Base-by-base conservation (phyloP, 2,113 vertebrate genomes). In the Pyrgilauda ruficollis region DNA sequence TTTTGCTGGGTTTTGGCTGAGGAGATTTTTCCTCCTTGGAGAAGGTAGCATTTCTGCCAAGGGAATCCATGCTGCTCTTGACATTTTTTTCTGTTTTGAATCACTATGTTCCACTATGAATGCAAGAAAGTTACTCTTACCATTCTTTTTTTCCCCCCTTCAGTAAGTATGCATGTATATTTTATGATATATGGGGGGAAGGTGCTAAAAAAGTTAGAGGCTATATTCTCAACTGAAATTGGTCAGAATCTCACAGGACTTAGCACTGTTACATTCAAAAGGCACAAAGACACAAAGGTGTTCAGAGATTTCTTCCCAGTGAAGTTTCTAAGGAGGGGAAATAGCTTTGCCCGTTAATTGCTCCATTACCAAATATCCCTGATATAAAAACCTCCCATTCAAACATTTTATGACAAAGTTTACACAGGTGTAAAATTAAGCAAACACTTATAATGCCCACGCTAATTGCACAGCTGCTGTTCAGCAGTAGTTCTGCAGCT, bases 71-170 rank as follows among this genome's bases (percentile, higher is more conserved):
- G 10, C 20, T 41, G 10, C n/a, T 89, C n/a, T 43, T 66, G 68
- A 80, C 13, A 66, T 35, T 14, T 2, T 44, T 70, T 76, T 90
- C 55, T 86, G 17, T 62, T 86, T 61, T 84, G 37, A 67, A 13
- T 87, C 64, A n/a, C 13, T 35, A 3, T 19, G 16, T 70, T 39
- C 43, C 13, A 9, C 21, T 56, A 44, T 10, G 41, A 94, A 75
- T 35, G 23, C 61, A 94, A 77, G 30, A 33, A 77, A 82, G 10
- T 63, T 58, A 50, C 33, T 47, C 22, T 27, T 39, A 56, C 2
- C 1, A 3, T n/a, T 15, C n/a, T 49, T 53, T n/a, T 16, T 21
- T 28, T 52, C 17, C 0, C 3, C 11, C 13, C 16, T 37, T n/a
- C 52, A 15, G 0, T 63, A 58, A 28, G 13, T 16, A 31, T 37